Evolutionary conservation across 2,888 invertebrate genomes (phyloP).

Genomic region (Hemaris fuciformis): DNA sequence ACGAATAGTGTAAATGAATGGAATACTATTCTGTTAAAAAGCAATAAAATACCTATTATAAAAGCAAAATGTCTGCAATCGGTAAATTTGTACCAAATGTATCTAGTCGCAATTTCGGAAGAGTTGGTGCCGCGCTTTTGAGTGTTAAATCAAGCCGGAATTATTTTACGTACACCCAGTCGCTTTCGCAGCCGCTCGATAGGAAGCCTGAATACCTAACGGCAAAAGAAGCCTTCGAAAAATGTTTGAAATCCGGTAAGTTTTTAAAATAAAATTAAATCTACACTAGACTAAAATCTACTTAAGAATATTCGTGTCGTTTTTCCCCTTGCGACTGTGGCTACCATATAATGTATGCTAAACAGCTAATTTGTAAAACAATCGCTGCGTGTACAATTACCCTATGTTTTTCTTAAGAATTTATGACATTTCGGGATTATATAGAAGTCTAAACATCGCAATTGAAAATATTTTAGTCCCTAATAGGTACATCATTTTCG

Average conservation of each 20-base stretch:
- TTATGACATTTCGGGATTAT: too few relatives aligned
- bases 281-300: background rate
- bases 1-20: background rate
- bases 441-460: too few relatives aligned
- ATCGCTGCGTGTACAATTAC: background rate
- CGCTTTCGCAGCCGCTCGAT: conserved; percentile 89
- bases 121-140: conserved; percentile 55
- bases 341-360: background rate
- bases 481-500: too few relatives aligned
- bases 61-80: conserved; percentile 55
- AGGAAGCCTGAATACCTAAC: conserved; percentile 87
- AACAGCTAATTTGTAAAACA: background rate
- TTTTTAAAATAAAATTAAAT: conserved; percentile 19
- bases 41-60: background rate
- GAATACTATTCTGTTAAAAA: background rate
- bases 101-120: conserved; percentile 57
- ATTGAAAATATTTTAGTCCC: too few relatives aligned
- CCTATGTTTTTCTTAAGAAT: background rate
- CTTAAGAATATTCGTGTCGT: background rate
- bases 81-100: conserved; percentile 63
- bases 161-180: conserved; percentile 90
- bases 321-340: background rate
- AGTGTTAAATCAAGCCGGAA: conserved; percentile 70
- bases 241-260: conserved; percentile 90
- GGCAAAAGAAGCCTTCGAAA: conserved; percentile 89